Evolutionary conservation across 1,140 invertebrate genomes (phyloP), one percentile per base, ranked within the genome.

Genomic region (Drosophila ogumai): DNA sequence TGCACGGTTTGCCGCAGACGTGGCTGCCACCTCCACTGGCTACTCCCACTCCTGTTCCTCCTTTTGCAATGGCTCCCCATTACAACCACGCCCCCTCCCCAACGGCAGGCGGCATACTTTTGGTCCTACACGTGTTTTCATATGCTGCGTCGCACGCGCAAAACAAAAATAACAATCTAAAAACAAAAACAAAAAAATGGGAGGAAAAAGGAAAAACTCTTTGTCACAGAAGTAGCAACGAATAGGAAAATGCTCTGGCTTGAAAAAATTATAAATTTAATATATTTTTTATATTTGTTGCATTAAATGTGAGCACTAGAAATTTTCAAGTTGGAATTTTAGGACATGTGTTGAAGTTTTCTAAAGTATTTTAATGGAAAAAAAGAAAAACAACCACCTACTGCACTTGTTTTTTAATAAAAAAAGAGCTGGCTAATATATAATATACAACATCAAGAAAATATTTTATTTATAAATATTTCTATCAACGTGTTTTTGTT

Each of bases 1-100:
- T 87, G 82, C 84, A 76, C 63, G 79, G 84, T 58, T 82, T 87
- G 79, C 82, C 82, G 66, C 82, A 87, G 82, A 88, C 80, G 84
- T 79, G 84, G 84, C 71, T 73, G 66, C 82, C 75, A 77, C 67
- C 66, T 28, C 44, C 60, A 47, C 15, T 4, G n/a, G 17, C 43
- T 19, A 6, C 31, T 17, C 52, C 47, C 44, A 25, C 44, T 46
- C 47, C 57, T 44, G 31, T 19, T 46, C 55, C 3, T 28, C 22
- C 55, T 13, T 43, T 17, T 43, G 38, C 32, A 34, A 52, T n/a
- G 15, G 17, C 40, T 31, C 40, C 28, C 58, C 47, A 8, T 49
- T 50, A 13, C 13, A 17, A 19, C 55, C 46, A 56, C 25, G 41
- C 61, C 57, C 58, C 67, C 40, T 44, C 25, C 56, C 25, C 56